phyloP scores from a whole-genome alignment of 2,113 vertebrate genomes.

The chimpanzee (Pan troglodytes) region DNA sequence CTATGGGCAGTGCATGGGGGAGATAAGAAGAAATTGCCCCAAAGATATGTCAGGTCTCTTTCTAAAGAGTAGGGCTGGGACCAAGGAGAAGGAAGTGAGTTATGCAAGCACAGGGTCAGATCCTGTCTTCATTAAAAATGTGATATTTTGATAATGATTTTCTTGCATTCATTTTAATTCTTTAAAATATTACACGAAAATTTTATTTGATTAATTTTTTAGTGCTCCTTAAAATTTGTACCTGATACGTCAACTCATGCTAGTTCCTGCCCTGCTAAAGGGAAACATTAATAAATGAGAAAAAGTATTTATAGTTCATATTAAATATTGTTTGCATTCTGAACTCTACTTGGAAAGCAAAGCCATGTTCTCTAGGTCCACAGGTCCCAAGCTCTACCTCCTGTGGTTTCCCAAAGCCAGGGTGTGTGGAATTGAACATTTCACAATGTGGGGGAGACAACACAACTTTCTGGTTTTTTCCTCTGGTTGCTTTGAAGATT shows the following conservation, averaged over 20 bases:
- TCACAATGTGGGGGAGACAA: not conserved
- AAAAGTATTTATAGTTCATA: not conserved
- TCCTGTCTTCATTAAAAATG: not conserved
- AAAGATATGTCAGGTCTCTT: not conserved
- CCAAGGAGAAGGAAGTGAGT: not conserved
- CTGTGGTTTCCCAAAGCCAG: not conserved
- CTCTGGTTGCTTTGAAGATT: not conserved
- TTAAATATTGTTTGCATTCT: not conserved
- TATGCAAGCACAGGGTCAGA: not conserved
- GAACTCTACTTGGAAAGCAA: not conserved
- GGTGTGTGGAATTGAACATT: not conserved
- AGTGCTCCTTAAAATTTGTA: not conserved
- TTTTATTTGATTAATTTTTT: not conserved
- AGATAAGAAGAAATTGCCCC: not conserved
- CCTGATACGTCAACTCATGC: not conserved
- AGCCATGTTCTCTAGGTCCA: not conserved
- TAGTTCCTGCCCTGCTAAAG: not conserved
- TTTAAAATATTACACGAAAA: not conserved
- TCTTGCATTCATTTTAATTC: constrained; percentile 37
- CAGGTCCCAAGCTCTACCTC: not conserved
- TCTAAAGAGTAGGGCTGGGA: not conserved
- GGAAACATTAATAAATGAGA: not conserved
- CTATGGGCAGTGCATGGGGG: rapidly evolving
- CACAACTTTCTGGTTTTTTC: not conserved
- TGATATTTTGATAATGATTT: constrained; percentile 42